phyloP scores from a whole-genome alignment of 2,888 invertebrate genomes.

The Sepioteuthis lessoniana region DNA sequence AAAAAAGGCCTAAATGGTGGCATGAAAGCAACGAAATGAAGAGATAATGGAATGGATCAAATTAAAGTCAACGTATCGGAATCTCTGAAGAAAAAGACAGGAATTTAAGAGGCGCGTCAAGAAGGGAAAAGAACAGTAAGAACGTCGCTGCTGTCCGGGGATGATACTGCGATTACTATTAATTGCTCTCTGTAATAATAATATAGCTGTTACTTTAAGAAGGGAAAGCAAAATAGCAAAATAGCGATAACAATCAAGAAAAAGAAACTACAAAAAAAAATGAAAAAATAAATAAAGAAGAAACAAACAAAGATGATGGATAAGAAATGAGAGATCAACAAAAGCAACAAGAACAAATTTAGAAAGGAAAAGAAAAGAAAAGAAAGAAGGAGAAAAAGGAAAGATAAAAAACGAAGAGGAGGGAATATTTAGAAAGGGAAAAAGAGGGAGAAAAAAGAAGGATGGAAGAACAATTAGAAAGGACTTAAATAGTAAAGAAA shows the following conservation, averaged over 20 bases:
- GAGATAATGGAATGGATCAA: slow-evolving; percentile 33
- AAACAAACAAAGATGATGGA: neutral
- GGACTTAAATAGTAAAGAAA: no score
- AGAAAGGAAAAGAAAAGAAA: neutral
- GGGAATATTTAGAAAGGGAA: neutral
- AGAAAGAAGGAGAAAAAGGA: neutral
- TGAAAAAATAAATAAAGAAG: neutral
- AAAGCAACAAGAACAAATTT: neutral
- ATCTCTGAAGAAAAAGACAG: neutral
- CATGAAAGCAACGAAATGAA: neutral
- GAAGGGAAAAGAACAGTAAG: neutral
- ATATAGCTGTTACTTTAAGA: neutral
- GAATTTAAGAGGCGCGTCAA: neutral
- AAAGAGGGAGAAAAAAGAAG: no score
- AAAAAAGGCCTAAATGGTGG: neutral
- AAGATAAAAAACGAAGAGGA: neutral
- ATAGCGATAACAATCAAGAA: no score
- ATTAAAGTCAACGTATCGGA: slow-evolving; percentile 13
- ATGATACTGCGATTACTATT: slow-evolving; percentile 12
- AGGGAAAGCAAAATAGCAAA: neutral
- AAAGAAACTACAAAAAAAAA: no score
- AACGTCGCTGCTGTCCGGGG: neutral
- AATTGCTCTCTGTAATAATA: neutral
- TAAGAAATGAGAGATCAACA: neutral
- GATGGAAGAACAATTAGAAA: no score